Percentiles rank a stretch among this genome's conserved stretches.
Conservation (phyloP, 2,113 vertebrate species). For the Corvus hawaiiensis region DNA sequence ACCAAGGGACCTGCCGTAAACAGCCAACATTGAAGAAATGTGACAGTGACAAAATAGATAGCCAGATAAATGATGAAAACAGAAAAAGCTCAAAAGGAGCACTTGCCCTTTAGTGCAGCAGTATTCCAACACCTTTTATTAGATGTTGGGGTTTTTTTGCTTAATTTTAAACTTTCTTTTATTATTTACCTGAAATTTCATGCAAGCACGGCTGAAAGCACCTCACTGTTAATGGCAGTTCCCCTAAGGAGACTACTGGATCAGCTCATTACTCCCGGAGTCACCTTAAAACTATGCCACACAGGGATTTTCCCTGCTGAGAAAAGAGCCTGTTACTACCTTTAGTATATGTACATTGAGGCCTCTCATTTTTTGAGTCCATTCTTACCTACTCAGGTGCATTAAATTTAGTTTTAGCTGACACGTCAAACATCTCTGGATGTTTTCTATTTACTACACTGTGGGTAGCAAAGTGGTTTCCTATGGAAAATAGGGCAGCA, state of each 20-base stretch:
- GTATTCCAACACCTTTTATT: background rate
- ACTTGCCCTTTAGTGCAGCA: background rate
- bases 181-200: background rate
- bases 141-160: background rate
- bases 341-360: background rate
- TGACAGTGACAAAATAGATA: background rate
- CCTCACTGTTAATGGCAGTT: background rate
- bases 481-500: background rate
- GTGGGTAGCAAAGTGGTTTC: background rate
- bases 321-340: conserved; percentile 12
- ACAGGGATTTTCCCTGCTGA: background rate
- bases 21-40: background rate
- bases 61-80: background rate
- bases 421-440: background rate
- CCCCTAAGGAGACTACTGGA: background rate
- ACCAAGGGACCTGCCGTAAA: background rate
- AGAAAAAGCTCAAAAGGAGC: background rate
- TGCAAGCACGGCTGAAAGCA: background rate
- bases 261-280: background rate
- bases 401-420: conserved; percentile 32
- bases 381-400: background rate
- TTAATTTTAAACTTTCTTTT: background rate
- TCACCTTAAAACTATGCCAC: background rate
- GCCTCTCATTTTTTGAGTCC: background rate
- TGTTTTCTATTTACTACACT: background rate